Conservation (phyloP, 2,888 invertebrate genomes). For the Drepana falcataria region DNA sequence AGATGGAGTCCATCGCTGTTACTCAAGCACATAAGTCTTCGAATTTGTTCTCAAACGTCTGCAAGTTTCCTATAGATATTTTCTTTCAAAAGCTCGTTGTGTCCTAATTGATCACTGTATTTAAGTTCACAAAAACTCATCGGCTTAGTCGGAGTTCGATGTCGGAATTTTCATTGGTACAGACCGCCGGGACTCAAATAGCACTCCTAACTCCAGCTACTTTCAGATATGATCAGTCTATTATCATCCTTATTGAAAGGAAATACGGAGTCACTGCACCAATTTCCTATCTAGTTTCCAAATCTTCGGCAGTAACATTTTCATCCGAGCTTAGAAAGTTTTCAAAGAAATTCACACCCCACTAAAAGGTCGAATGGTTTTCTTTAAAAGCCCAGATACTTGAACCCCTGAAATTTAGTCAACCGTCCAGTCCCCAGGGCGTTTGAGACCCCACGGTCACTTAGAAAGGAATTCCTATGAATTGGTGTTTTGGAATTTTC, state of each 20-base stretch:
- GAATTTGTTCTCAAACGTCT: too few relatives aligned
- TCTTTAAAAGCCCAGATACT: constrained; percentile 67
- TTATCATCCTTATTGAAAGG: neutral
- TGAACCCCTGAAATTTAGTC: constrained; percentile 68
- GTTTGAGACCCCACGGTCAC: constrained; percentile 54
- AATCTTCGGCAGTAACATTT: constrained; percentile 12
- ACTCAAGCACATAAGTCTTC: too few relatives aligned
- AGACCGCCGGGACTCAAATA: too few relatives aligned
- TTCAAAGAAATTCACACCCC: constrained; percentile 66
- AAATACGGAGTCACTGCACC: neutral
- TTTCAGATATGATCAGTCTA: neutral
- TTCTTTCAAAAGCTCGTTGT: too few relatives aligned
- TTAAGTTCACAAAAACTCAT: too few relatives aligned
- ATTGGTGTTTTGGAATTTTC: constrained; percentile 29
- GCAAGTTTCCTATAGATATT: too few relatives aligned
- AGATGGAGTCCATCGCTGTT: too few relatives aligned
- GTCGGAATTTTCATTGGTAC: too few relatives aligned
- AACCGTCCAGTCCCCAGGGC: constrained; percentile 62
- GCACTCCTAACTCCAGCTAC: too few relatives aligned
- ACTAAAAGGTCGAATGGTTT: constrained; percentile 58
- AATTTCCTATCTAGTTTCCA: constrained; percentile 7
- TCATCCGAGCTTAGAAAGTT: constrained; percentile 20
- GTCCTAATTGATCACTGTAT: too few relatives aligned
- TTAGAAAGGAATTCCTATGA: constrained; percentile 54
- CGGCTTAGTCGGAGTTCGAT: too few relatives aligned